Percentiles rank a stretch among this genome's conserved stretches.
Evolutionary conservation across 2,113 vertebrate genomes (phyloP).

Genomic region (Trochalopteron elliotii): DNA sequence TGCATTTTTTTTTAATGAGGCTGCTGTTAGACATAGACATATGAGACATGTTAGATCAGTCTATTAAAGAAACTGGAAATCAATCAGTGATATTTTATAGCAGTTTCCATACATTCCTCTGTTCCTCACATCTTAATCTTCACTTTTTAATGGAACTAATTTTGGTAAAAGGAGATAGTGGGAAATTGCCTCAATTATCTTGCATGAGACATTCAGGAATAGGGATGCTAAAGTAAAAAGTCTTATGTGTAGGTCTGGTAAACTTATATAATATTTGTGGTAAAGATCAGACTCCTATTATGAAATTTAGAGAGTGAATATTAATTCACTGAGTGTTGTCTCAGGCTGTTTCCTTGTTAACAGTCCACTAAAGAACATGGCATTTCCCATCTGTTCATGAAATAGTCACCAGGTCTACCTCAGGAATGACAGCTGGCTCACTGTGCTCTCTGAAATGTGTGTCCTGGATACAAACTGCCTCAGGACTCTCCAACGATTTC

Average conservation of each 20-base stretch:
- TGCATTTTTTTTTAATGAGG: neutral
- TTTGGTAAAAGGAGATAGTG: constrained; percentile 17
- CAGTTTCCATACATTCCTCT: neutral
- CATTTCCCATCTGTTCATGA: constrained; percentile 18
- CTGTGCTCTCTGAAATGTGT: neutral
- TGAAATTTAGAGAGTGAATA: neutral
- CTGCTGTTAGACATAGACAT: neutral
- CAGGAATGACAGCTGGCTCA: neutral
- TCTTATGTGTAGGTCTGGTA: neutral
- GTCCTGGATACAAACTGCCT: neutral
- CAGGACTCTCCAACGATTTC: neutral
- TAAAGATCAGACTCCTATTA: neutral
- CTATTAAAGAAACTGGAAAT: constrained; percentile 36
- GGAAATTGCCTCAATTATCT: constrained; percentile 46
- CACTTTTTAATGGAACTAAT: constrained; percentile 26
- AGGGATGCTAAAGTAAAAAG: neutral
- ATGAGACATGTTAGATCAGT: neutral
- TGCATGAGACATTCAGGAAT: neutral
- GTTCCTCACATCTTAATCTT: neutral
- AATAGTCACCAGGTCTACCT: constrained; percentile 22
- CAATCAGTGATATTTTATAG: constrained; percentile 33
- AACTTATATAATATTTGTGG: neutral
- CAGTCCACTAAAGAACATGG: neutral
- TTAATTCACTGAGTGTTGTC: neutral
- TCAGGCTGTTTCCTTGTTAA: constrained; percentile 23